These are phyloP conservation scores for Ranitomeya imitator DNA, from an alignment of 2,113 vertebrate genomes.

Conservation along the genomic window DNA sequence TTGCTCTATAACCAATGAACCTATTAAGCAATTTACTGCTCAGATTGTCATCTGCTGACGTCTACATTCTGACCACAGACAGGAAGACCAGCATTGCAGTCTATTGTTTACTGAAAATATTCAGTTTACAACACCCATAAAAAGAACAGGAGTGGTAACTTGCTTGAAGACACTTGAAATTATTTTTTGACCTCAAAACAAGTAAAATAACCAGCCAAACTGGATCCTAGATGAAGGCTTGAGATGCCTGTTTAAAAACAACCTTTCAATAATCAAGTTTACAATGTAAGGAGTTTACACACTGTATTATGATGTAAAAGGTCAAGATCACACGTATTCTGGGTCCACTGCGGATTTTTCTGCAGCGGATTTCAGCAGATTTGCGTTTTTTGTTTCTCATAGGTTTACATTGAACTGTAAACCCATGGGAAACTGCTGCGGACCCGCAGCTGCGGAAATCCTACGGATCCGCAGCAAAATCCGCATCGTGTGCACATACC, in stretches of 20 bases:
- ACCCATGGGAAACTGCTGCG: too few species aligned
- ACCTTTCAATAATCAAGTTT: background rate
- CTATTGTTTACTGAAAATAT: background rate
- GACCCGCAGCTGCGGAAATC: too few species aligned
- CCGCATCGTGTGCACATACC: too few species aligned
- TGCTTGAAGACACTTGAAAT: background rate
- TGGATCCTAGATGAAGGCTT: background rate
- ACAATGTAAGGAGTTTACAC: background rate
- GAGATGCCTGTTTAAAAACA: background rate
- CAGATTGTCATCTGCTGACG: background rate
- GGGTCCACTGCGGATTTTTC: too few species aligned
- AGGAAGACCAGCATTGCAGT: background rate
- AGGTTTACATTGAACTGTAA: too few species aligned
- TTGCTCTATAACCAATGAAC: background rate
- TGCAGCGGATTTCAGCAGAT: too few species aligned
- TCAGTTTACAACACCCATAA: background rate
- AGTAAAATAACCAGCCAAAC: background rate
- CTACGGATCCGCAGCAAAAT: too few species aligned
- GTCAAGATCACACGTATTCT: too few species aligned
- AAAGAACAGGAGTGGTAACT: background rate
- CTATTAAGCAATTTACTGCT: background rate
- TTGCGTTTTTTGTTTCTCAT: too few species aligned
- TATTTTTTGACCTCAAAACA: background rate
- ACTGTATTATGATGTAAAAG: background rate
- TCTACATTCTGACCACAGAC: background rate